Base-by-base conservation (phyloP, 1,140 invertebrate species). In the Orchesella cincta region DNA sequence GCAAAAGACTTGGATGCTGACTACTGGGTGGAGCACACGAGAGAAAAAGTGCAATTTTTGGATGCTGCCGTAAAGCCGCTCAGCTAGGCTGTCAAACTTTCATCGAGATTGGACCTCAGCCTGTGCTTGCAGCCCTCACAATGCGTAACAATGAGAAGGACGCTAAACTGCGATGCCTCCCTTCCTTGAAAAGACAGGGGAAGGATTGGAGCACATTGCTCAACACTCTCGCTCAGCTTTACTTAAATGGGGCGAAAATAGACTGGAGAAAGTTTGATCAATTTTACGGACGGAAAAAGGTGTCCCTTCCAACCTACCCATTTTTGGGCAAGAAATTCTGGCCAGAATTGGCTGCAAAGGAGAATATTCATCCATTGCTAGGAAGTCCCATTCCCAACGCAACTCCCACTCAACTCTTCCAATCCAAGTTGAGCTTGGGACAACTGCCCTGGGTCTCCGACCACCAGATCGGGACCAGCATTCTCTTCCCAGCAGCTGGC, bases 241-340 rank as follows among this genome's bases (percentile, higher is more conserved):
- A 71, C 29, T 73, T 76, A 12, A 51, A 39, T 16, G 79, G 0
- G 79, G 71, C 16, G 36, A 33, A 0, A 75, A 77, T 34, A 73
- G 62, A 77, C 64, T 80, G 79, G 79, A 76, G 46, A 23, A 12
- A 20, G 18, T 80, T 64, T 28, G 76, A 77, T 28, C 35, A 73
- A 0, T 73, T 31, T 52, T 79, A 64, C 23, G 0, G 5, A 0
- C 1, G 75, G 29, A 75, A 76, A 16, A 77, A 73, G 29, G 5
- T 77, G 3, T 16, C 33, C 23, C 20, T 80, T 16, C 79, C 79
- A 20, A 73, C 36, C 1, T 80, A 80, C 36, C 79, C 76, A 16
- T 80, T 77, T 35, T 76, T 77, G n/a, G 16, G 76, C 8, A 62
- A 80, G 39, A 77, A 75, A 31, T 75, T 51, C 18, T 80, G 79